Percentiles rank a stretch among this genome's conserved stretches.
phyloP scores from a whole-genome alignment of 2,113 vertebrate species.

The Craseonycteris thonglongyai region DNA sequence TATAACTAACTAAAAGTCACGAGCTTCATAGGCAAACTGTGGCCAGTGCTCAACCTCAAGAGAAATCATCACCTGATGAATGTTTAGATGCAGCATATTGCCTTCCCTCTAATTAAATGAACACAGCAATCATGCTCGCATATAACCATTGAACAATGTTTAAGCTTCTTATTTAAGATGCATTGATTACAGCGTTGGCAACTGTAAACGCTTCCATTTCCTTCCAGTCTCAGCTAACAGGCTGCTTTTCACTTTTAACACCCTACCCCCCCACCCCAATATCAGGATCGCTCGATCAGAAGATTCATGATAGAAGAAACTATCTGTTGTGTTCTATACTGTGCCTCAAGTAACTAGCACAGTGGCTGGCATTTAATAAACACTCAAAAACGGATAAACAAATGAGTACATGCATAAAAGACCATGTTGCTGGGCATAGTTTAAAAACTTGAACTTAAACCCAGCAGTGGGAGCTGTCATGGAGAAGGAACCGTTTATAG shows the following conservation, averaged over 20 bases:
- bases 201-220: conserved; percentile 26
- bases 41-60: neutral
- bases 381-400: neutral
- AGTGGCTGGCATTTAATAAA: neutral
- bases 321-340: neutral
- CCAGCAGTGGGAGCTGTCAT: neutral
- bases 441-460: neutral
- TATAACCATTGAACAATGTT: conserved; percentile 55
- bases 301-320: neutral
- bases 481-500: neutral
- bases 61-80: neutral
- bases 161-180: conserved; percentile 49
- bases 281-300: conserved; percentile 7
- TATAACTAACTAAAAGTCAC: neutral
- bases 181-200: conserved; percentile 45
- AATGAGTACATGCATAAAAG: neutral
- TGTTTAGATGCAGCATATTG: conserved; percentile 31
- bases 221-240: conserved; percentile 36
- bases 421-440: neutral
- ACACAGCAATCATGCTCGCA: conserved; percentile 51
- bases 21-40: neutral
- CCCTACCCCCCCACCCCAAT: neutral
- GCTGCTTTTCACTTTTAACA: conserved; percentile 4
- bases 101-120: conserved; percentile 61
- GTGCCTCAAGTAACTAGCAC: neutral